phyloP scores from a whole-genome alignment of 1,140 invertebrate species.

The Caenorhabditis remanei region DNA sequence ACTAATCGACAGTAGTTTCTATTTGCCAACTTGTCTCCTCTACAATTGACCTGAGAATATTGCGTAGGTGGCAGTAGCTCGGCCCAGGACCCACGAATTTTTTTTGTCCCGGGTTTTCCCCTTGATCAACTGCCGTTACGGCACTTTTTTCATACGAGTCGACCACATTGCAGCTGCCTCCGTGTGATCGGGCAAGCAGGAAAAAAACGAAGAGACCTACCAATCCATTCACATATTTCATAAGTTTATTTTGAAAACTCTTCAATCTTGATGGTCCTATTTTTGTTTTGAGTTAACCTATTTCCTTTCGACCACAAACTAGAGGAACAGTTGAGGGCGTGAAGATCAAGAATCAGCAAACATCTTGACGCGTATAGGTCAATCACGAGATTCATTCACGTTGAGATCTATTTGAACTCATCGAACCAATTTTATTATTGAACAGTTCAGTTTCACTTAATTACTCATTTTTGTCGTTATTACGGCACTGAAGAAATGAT shows the following conservation, averaged over 20 bases:
- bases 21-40: constrained; percentile 31
- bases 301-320: neutral
- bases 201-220: constrained; percentile 15
- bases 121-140: constrained; percentile 51
- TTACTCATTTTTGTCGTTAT: neutral
- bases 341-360: constrained; percentile 22
- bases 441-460: neutral
- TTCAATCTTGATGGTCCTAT: constrained; percentile 34
- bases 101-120: neutral
- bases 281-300: neutral
- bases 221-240: constrained; percentile 38
- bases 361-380: constrained; percentile 33
- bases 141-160: constrained; percentile 32
- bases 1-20: constrained; percentile 12
- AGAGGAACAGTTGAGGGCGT: constrained; percentile 8
- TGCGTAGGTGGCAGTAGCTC: constrained; percentile 40
- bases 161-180: constrained; percentile 42
- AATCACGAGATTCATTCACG: constrained; percentile 9
- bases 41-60: constrained; percentile 43
- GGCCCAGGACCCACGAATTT: neutral
- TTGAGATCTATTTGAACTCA: constrained; percentile 51
- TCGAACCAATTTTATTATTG: neutral
- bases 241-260: neutral
- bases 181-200: neutral
- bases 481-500: too few relatives aligned